Conservation (phyloP, 2,888 invertebrate genomes). For the Holacanthella duospinosa region DNA sequence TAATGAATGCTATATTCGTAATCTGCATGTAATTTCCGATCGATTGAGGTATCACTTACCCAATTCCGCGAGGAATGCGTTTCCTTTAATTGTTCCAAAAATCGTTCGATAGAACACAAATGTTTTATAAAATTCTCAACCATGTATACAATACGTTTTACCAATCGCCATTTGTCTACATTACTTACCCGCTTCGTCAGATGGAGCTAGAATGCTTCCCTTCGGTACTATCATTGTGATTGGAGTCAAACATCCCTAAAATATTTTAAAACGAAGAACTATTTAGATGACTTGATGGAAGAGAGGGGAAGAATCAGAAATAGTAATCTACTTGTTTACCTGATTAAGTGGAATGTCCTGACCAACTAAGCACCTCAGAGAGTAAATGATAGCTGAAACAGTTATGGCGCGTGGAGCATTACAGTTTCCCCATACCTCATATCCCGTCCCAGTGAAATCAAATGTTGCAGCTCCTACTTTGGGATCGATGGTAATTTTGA, state of each 20-base stretch:
- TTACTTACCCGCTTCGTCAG: conserved; percentile 63
- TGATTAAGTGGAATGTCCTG: conserved; percentile 95
- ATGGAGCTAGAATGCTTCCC: conserved; percentile 80
- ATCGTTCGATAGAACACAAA: too few relatives aligned
- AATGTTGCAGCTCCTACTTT: conserved; percentile 64
- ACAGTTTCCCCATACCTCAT: conserved; percentile 91
- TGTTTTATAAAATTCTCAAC: too few relatives aligned
- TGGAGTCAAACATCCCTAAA: conserved; percentile 82
- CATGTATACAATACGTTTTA: too few relatives aligned
- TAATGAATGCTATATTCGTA: too few relatives aligned
- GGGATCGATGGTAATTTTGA: conserved; percentile 67
- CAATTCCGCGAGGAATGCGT: too few relatives aligned
- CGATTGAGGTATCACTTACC: too few relatives aligned
- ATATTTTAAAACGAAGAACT: too few relatives aligned
- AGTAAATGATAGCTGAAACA: conserved; percentile 92
- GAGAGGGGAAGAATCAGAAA: neutral
- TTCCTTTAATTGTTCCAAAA: too few relatives aligned
- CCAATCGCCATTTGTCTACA: too few relatives aligned
- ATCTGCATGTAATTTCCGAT: too few relatives aligned
- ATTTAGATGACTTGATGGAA: too few relatives aligned
- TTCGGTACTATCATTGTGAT: conserved; percentile 70
- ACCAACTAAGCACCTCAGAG: conserved; percentile 92
- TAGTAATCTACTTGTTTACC: conserved; percentile 42
- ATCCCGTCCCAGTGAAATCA: conserved; percentile 78
- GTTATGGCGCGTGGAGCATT: conserved; percentile 95